phyloP scores from a whole-genome alignment of 2,888 invertebrate genomes.

The Tiliacea citrago region DNA sequence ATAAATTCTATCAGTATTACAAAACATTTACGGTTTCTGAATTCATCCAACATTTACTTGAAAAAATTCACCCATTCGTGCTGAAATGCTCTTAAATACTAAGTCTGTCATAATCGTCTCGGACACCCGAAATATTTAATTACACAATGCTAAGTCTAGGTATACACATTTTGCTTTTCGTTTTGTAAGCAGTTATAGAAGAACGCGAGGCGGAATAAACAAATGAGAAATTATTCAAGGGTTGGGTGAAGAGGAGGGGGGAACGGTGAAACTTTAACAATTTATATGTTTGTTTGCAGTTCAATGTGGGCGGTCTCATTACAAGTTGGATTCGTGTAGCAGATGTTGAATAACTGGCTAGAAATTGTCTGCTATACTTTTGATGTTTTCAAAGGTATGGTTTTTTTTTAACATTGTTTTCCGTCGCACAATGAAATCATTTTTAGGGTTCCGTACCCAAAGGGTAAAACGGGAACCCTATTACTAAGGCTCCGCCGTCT shows the following conservation, averaged over 20 bases:
- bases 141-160: slow-evolving; percentile 11
- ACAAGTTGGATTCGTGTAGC: neutral
- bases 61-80: neutral
- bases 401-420: neutral
- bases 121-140: slow-evolving; percentile 19
- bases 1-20: neutral
- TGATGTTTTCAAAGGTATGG: neutral
- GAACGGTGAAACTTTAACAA: slow-evolving; percentile 1
- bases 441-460: too few relatives aligned
- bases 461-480: too few relatives aligned
- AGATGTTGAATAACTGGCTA: neutral
- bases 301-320: slow-evolving; percentile 9
- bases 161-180: slow-evolving; percentile 19
- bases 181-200: slow-evolving; percentile 54
- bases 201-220: slow-evolving; percentile 41
- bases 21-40: neutral
- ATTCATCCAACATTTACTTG: neutral
- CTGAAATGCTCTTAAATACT: slow-evolving; percentile 15
- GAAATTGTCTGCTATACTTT: neutral
- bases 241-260: neutral
- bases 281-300: slow-evolving; percentile 19
- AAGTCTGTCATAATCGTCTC: slow-evolving; percentile 9
- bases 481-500: too few relatives aligned
- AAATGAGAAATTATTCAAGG: slow-evolving; percentile 24
- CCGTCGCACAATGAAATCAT: too few relatives aligned